Base-by-base conservation (phyloP, 2,888 invertebrate genomes). In the Entomobrya proxima region DNA sequence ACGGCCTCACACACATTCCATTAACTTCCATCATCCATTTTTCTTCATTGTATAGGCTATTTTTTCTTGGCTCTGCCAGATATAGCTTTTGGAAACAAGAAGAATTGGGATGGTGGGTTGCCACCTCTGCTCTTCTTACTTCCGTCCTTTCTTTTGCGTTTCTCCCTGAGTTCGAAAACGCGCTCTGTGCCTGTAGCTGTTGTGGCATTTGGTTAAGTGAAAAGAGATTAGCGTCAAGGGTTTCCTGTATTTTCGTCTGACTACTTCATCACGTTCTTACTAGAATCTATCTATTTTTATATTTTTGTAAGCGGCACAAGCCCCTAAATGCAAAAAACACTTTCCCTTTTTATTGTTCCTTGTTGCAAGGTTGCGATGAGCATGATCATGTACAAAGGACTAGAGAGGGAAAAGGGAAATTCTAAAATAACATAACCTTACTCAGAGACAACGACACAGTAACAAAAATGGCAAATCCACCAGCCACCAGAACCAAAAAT, bases 171-270 rank as follows among this genome's bases (percentile, higher is more conserved):
- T 40, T 61, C 44, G 27, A 55, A 77, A 44, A n/a, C 50, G 50
- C 37, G 61, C 18, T 50, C 9, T 6, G 40, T 18, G 78, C 47
- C 64, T 47, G 77, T 64, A 78, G 77, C 77, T 64, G 77, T 78
- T 78, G 80, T 72, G 80, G 72, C 80, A 80, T 69, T 80, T 80
- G 69, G 80, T 69, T 80, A 80, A 80, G 80, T 80, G 80, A 80
- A 72, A 80, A 80, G 72, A 72, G 69, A 80, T 80, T 80, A 80
- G 72, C 80, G 80, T 80, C 80, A 72, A 80, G 72, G 80, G 80
- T 80, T 80, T 52, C 80, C 37, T 55, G 72, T 27, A 58, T 47
- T 64, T 64, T 64, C 50, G 47, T 78, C n/a, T 18, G 58, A 77
- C 76, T 78, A 30, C 77, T 78, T 78, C 77, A 78, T 78, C 77